Evolutionary conservation across 2,113 vertebrate species (phyloP).

Genomic region (Dermatemys mawii): DNA sequence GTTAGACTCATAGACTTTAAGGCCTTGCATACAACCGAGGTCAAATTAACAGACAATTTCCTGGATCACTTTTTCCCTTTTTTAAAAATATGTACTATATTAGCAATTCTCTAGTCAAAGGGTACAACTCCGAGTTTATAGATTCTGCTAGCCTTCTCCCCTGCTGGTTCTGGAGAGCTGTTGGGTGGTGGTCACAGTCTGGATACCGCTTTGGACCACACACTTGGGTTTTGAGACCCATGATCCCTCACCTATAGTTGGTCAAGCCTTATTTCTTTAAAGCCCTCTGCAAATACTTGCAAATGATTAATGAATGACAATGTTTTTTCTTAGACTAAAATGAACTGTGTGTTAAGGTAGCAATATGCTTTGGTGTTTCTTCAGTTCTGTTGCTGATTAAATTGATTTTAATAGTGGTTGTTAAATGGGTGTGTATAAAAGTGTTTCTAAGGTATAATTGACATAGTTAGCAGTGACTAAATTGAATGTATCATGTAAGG

Average conservation of each 20-base stretch:
- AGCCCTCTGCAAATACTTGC: not conserved
- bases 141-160: no score
- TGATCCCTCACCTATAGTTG: not conserved
- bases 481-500: not conserved
- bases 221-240: not conserved
- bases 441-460: conserved; percentile 28
- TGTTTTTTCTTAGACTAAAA: not conserved
- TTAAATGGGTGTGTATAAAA: not conserved
- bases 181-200: not conserved
- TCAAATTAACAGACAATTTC: no score
- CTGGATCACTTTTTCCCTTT: no score
- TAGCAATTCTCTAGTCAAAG: no score
- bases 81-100: no score
- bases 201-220: not conserved
- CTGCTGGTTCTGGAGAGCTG: not conserved
- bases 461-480: not conserved
- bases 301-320: not conserved
- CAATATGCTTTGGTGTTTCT: not conserved
- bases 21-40: no score
- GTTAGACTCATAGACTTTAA: not conserved
- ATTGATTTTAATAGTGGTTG: conserved; percentile 24
- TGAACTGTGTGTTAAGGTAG: not conserved
- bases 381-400: not conserved
- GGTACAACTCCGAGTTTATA: no score
- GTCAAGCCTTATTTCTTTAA: conserved; percentile 4